These are phyloP conservation scores for Phaonia tiefii DNA, from an alignment of 2,888 invertebrate genomes.

Conservation along the genomic window DNA sequence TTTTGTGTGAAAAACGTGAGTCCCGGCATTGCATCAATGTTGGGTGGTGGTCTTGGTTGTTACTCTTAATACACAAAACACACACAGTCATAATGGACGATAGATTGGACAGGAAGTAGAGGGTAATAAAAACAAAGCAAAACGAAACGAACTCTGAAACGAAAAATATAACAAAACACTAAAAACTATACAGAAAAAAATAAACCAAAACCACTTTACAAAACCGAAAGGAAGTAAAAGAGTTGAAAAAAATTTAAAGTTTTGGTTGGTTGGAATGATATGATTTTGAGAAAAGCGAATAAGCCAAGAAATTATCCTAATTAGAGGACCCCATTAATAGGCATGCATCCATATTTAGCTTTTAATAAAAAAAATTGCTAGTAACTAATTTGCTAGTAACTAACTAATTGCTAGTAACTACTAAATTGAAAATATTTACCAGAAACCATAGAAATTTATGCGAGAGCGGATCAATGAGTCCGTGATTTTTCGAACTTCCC, in stretches of 20 bases:
- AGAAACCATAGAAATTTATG: too few species aligned
- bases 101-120: conserved; percentile 35
- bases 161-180: too few species aligned
- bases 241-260: background rate
- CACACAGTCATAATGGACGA: background rate
- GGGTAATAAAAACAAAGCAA: conserved; percentile 35
- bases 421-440: too few species aligned
- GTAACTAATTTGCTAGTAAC: too few species aligned
- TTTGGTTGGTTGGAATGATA: background rate
- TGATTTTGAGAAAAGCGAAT: background rate
- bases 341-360: too few species aligned
- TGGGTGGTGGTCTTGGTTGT: background rate
- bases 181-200: too few species aligned
- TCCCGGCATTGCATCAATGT: background rate
- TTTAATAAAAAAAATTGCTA: too few species aligned
- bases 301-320: too few species aligned
- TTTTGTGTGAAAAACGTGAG: background rate
- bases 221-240: conserved; percentile 22
- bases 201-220: conserved; percentile 19
- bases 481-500: too few species aligned
- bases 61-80: background rate
- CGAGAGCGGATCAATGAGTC: too few species aligned
- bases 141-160: background rate
- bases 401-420: too few species aligned
- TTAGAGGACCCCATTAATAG: too few species aligned